Conservation (phyloP, 2,888 invertebrate species). For the Lochmaea crataegi region DNA sequence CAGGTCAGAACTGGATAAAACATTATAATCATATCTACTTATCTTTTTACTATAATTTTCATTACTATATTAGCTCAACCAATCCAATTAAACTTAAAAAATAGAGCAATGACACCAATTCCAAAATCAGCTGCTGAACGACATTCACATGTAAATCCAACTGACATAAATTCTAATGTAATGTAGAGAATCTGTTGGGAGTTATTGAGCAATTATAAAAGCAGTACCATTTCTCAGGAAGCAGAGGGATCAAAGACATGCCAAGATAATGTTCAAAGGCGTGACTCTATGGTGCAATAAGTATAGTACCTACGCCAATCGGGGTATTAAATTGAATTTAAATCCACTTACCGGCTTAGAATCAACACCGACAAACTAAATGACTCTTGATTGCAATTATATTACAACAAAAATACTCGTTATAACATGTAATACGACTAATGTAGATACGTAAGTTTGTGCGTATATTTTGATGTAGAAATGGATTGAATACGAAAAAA, state of each 20-base stretch:
- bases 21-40: too few relatives aligned
- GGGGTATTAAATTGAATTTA: background rate
- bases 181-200: too few relatives aligned
- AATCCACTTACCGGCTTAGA: slow-evolving; percentile 35
- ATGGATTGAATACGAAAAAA: slow-evolving; percentile 23
- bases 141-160: background rate
- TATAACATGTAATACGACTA: slow-evolving; percentile 18
- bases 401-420: slow-evolving; percentile 38
- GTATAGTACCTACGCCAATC: background rate
- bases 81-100: background rate
- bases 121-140: slow-evolving; percentile 9
- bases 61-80: background rate
- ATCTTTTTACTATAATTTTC: too few relatives aligned
- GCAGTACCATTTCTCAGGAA: background rate
- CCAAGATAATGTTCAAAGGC: slow-evolving; percentile 42
- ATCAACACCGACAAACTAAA: slow-evolving; percentile 28
- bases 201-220: background rate
- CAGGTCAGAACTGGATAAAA: too few relatives aligned
- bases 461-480: slow-evolving; percentile 32
- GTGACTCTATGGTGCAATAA: slow-evolving; percentile 26
- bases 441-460: slow-evolving; percentile 44
- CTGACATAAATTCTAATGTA: too few relatives aligned
- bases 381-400: slow-evolving; percentile 22
- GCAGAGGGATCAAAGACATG: slow-evolving; percentile 27
- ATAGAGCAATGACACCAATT: slow-evolving; percentile 1